These are phyloP conservation scores for Coracias cyanogaster DNA, from an alignment of 2,797 vertebrate species.

Conservation along the genomic window DNA sequence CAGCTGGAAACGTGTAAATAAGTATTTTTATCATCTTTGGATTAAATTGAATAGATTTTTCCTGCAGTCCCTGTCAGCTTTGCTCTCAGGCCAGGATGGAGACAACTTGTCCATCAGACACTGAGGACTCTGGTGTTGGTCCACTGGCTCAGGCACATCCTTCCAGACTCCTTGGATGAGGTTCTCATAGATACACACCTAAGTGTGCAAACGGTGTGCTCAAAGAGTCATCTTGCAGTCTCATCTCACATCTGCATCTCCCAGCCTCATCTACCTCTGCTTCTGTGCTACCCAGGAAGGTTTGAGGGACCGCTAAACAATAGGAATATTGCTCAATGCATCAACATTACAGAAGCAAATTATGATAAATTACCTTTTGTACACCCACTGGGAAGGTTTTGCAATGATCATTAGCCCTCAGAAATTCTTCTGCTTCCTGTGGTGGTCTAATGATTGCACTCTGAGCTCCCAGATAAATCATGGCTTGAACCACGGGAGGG, in stretches of 20 bases:
- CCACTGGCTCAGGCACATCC: fast-evolving
- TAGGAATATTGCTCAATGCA: neutral
- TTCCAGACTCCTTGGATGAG: fast-evolving
- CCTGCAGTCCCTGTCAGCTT: fast-evolving
- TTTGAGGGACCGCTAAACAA: neutral
- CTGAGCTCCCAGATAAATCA: neutral
- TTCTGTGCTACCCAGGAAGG: neutral
- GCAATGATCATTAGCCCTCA: neutral
- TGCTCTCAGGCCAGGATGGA: neutral
- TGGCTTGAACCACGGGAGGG: neutral
- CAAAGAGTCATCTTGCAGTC: neutral
- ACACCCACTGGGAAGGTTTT: neutral
- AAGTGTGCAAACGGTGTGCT: neutral
- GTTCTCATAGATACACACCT: fast-evolving
- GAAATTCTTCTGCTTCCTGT: neutral
- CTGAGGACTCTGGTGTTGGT: neutral
- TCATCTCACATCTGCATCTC: neutral
- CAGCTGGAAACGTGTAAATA: neutral
- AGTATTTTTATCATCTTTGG: neutral
- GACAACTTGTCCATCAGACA: fast-evolving
- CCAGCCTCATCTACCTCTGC: fast-evolving
- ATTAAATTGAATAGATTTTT: neutral
- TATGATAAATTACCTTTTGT: neutral
- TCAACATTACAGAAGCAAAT: neutral
- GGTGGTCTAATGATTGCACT: neutral